These are phyloP conservation scores for Rhyacophila brunnea DNA, from an alignment of 1,140 invertebrate genomes.

Conservation along the genomic window DNA sequence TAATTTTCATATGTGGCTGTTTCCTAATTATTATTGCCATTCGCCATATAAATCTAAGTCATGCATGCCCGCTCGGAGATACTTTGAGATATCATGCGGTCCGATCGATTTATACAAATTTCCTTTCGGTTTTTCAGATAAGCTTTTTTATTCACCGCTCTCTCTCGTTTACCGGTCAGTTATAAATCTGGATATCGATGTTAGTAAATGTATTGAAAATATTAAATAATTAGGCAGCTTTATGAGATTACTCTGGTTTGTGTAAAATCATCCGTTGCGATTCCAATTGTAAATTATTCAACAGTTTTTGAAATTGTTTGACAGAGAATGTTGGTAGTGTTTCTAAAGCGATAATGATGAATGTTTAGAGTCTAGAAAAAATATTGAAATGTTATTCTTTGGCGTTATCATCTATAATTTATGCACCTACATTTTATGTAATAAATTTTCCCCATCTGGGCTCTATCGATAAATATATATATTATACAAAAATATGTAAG, in stretches of 20 bases:
- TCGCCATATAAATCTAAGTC: conserved; percentile 36
- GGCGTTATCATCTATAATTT: conserved; percentile 37
- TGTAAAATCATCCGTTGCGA: conserved; percentile 26
- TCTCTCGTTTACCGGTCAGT: conserved; percentile 8
- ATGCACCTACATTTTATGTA: conserved; percentile 37
- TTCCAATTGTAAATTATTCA: conserved; percentile 28
- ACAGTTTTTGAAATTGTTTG: conserved; percentile 26
- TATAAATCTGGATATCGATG: conserved; percentile 15
- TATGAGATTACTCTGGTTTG: conserved; percentile 23
- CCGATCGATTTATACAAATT: not conserved
- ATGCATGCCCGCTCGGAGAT: conserved; percentile 25
- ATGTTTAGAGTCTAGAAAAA: conserved; percentile 32
- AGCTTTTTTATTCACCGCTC: conserved; percentile 24
- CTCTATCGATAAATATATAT: conserved; percentile 30
- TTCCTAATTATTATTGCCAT: conserved; percentile 31
- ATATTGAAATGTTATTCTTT: conserved; percentile 37
- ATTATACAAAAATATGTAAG: conserved; percentile 23
- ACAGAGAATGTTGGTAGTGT: conserved; percentile 31
- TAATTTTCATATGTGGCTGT: conserved; percentile 22
- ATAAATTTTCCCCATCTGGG: conserved; percentile 35
- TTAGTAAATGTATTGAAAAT: conserved; percentile 12
- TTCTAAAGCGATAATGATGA: conserved; percentile 30
- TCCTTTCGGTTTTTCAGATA: conserved; percentile 3
- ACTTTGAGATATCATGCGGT: conserved; percentile 1
- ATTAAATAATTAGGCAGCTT: conserved; percentile 30